Conservation (phyloP, 2,113 vertebrate genomes). For the Nothocercus nigrocapillus region DNA sequence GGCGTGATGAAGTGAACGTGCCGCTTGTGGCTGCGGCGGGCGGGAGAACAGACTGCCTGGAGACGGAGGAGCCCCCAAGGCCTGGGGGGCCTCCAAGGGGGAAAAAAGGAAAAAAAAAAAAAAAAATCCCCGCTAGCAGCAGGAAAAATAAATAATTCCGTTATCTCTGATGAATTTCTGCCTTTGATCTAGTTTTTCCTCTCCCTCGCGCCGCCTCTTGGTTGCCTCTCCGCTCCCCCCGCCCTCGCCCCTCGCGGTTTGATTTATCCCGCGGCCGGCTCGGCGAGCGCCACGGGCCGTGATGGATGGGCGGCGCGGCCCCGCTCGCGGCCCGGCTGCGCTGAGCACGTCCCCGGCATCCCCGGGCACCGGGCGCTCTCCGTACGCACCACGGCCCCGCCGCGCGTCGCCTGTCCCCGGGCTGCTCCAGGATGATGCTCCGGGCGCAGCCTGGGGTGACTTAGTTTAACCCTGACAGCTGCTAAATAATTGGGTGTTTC, state of each 20-base stretch:
- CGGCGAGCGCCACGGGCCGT: constrained; percentile 65
- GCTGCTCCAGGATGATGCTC: background rate
- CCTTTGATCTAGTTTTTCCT: constrained; percentile 80
- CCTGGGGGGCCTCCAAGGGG: constrained; percentile 75
- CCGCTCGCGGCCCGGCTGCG: constrained; percentile 39
- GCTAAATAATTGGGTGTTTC: constrained; percentile 59
- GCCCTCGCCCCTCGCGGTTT: constrained; percentile 41
- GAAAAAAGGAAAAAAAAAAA: background rate
- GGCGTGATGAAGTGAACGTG: constrained; percentile 72
- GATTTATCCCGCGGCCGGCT: constrained; percentile 73
- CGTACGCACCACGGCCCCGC: no score
- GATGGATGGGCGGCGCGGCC: constrained; percentile 74
- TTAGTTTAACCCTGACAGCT: constrained; percentile 47
- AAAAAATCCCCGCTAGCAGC: constrained; percentile 67
- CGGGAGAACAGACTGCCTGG: constrained; percentile 72
- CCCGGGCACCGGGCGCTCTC: background rate
- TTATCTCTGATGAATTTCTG: constrained; percentile 86
- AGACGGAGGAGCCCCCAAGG: constrained; percentile 75
- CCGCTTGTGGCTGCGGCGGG: constrained; percentile 68
- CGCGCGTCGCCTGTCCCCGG: no score
- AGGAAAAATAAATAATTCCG: constrained; percentile 86
- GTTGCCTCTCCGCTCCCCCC: constrained; percentile 3
- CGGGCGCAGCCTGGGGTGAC: constrained; percentile 11
- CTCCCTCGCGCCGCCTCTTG: constrained; percentile 47
- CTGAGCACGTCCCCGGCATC: constrained; percentile 7